Percentiles rank a stretch among this genome's conserved stretches.
These are phyloP conservation scores for Nematostella vectensis DNA, from an alignment of 92 coral and sea anemone species.

Conservation along the genomic window DNA sequence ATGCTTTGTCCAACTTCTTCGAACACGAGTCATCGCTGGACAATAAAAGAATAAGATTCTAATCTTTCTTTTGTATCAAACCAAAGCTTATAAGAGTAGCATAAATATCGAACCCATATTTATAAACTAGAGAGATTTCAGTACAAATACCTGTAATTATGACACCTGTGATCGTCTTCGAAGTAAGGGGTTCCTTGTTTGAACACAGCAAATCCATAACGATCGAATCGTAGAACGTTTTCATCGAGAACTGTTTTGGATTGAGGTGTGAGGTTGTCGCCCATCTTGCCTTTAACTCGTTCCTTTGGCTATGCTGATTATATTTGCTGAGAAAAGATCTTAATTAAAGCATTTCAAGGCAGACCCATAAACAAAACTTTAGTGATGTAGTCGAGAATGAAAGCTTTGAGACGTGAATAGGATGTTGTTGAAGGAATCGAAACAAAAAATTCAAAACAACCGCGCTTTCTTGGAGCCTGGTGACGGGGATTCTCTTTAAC, in stretches of 20 bases:
- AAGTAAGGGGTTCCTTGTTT: conserved; percentile 31
- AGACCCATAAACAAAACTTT: neutral
- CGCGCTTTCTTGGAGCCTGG: neutral
- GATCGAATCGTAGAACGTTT: conserved; percentile 37
- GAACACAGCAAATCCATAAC: conserved; percentile 68
- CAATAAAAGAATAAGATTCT: no score
- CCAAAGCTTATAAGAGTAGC: no score
- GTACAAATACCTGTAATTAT: conserved; percentile 60
- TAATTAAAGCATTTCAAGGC: neutral
- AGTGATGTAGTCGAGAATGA: no score
- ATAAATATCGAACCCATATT: no score
- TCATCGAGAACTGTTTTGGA: conserved; percentile 6
- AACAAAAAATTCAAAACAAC: neutral
- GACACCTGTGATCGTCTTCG: conserved; percentile 63
- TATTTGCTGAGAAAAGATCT: neutral
- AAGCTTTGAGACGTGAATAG: no score
- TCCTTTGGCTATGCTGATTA: no score
- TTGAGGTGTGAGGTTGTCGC: no score
- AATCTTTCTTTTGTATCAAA: no score
- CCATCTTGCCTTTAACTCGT: no score
- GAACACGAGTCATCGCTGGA: no score
- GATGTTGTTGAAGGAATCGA: no score
- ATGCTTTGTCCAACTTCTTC: neutral
- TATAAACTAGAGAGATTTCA: no score
- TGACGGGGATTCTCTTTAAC: neutral